Base-by-base conservation (phyloP, 2,888 invertebrate genomes). In the Strigamia maritima region DNA sequence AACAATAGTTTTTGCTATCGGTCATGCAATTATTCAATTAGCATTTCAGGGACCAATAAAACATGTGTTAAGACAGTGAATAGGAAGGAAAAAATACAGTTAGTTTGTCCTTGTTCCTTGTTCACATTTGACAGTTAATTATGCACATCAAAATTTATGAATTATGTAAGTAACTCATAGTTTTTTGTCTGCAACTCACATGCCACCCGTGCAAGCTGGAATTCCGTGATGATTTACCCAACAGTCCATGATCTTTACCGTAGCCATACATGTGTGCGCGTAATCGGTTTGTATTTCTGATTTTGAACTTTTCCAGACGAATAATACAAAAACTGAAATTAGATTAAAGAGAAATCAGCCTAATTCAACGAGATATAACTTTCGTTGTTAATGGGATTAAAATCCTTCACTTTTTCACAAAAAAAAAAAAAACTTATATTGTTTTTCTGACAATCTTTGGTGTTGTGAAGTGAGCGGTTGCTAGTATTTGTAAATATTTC, bases 11-110 rank as follows among this genome's bases (percentile, higher is more conserved):
- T 28, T 70, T 26, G 12, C 35, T 35, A 35, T 1, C 16, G 26
- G 26, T 28, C 70, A 70, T 28, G 28, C 70, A 70, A 70, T 70
- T 70, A 70, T 70, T 70, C 70, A 70, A 70, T 70, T 26, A 70
- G 16, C 26, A 2, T 70, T 7, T 12, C 70, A 26, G 4, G 24
- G 22, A 60, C 70, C 28, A 70, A 70, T 70, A 70, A 70, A 70
- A 70, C 70, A 70, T 16, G 28, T 70, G 12, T 16, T 10, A 70
- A 70, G 70, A 70, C 14, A 70, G 24, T 28, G n/a, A 70, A 70
- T 24, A 35, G 54, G 49, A 19, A 6, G 54, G 8, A 54, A 54
- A 54, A 54, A 54, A 19, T 19, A 19, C 54, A 54, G 54, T 19
- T 19, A 26, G 22, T 60, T 70, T 70, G 70, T 24, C 70, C 70